These are phyloP conservation scores for Ibidorhyncha struthersii DNA, from an alignment of 2,113 vertebrate species.

Conservation along the genomic window DNA sequence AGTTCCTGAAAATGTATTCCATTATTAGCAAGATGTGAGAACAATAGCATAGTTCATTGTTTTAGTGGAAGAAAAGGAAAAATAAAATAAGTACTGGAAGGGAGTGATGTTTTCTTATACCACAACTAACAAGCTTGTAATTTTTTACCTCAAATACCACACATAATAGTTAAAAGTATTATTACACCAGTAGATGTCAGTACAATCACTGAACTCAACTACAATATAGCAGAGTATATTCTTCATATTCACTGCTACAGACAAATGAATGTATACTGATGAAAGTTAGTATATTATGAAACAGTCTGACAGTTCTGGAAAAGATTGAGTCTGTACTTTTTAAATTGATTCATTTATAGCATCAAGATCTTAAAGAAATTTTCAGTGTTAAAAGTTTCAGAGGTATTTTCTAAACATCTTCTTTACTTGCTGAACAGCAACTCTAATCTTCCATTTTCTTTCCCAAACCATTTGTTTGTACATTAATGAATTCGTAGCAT, in stretches of 20 bases:
- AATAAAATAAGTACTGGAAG: not conserved
- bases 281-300: slow-evolving; percentile 32
- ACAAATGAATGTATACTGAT: slow-evolving; percentile 10
- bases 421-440: slow-evolving; percentile 21
- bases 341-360: not conserved
- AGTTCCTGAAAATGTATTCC: not conserved
- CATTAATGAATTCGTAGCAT: not conserved
- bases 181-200: slow-evolving; percentile 78
- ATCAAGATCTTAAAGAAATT: not conserved
- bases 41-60: not conserved
- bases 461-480: not conserved
- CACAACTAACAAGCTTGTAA: not conserved
- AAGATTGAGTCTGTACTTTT: not conserved
- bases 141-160: not conserved
- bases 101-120: not conserved
- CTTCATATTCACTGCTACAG: not conserved
- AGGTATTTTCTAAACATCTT: slow-evolving; percentile 2
- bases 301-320: not conserved
- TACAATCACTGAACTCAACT: slow-evolving; percentile 65
- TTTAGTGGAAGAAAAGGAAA: not conserved
- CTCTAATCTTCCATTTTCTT: not conserved
- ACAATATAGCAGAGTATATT: not conserved
- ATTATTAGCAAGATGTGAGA: not conserved
- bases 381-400: not conserved
- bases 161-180: not conserved